Conservation (phyloP, 1,140 invertebrate species). For the Bombus waltoni region DNA sequence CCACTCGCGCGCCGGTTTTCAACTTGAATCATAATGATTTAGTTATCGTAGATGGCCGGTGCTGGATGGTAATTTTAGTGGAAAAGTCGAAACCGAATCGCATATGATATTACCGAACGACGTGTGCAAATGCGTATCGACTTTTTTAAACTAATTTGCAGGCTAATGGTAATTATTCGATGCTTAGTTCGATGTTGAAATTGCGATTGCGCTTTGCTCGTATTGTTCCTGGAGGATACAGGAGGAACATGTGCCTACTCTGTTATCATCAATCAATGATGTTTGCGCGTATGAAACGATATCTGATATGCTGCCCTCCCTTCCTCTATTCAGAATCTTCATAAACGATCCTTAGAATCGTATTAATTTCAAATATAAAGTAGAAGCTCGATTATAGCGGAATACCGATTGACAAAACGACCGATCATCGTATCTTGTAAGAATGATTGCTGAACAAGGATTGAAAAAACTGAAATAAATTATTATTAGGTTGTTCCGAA, state of each 20-base stretch:
- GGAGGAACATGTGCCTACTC: not conserved
- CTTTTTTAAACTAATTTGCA: not conserved
- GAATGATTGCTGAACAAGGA: not conserved
- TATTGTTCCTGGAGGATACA: not conserved
- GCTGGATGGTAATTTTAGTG: not conserved
- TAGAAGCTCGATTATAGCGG: no score
- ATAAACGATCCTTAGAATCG: not conserved
- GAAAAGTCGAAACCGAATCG: not conserved
- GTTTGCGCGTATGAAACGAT: not conserved
- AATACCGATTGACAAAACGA: no score
- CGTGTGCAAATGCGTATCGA: not conserved
- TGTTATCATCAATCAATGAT: not conserved
- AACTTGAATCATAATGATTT: conserved; percentile 5
- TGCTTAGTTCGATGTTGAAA: no score
- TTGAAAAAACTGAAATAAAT: not conserved
- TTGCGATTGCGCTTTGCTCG: not conserved
- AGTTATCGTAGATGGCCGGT: not conserved
- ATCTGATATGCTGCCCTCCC: not conserved
- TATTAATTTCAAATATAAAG: no score
- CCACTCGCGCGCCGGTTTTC: not conserved
- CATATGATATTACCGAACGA: not conserved
- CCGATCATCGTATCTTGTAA: not conserved
- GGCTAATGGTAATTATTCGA: not conserved
- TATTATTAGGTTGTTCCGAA: not conserved
- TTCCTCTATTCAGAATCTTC: no score